phyloP scores from a whole-genome alignment of 2,888 invertebrate genomes.

The Troilus luridus region DNA sequence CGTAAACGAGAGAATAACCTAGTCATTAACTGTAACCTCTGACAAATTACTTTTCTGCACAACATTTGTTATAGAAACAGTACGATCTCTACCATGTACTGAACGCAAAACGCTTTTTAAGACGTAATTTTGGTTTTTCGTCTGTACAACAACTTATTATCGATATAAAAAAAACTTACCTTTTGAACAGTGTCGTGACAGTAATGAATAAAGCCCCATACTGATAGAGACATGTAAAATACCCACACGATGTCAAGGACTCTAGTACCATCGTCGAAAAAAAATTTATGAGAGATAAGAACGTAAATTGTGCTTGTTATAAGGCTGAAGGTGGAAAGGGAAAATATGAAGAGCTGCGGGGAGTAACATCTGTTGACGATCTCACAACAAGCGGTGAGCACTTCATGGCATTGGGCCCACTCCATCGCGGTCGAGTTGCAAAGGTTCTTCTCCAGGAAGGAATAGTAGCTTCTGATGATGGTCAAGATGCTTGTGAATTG shows the following conservation, averaged over 20 bases:
- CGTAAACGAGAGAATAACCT: no score
- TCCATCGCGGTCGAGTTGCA: not conserved
- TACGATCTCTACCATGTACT: no score
- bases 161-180: not conserved
- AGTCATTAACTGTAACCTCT: no score
- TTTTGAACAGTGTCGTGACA: not conserved
- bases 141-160: no score
- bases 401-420: not conserved
- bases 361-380: not conserved
- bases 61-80: no score
- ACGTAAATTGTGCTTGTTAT: not conserved
- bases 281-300: not conserved
- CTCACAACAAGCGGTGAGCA: not conserved
- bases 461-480: not conserved
- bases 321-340: not conserved
- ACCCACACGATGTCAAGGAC: not conserved
- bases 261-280: not conserved
- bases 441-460: not conserved
- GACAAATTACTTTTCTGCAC: no score
- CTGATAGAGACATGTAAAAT: not conserved
- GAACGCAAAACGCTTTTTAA: no score
- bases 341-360: not conserved
- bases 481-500: slow-evolving; percentile 14
- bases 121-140: no score
- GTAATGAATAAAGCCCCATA: slow-evolving; percentile 1